Conservation (phyloP, 2,797 vertebrate genomes). For the Eutrigla gurnardus region DNA sequence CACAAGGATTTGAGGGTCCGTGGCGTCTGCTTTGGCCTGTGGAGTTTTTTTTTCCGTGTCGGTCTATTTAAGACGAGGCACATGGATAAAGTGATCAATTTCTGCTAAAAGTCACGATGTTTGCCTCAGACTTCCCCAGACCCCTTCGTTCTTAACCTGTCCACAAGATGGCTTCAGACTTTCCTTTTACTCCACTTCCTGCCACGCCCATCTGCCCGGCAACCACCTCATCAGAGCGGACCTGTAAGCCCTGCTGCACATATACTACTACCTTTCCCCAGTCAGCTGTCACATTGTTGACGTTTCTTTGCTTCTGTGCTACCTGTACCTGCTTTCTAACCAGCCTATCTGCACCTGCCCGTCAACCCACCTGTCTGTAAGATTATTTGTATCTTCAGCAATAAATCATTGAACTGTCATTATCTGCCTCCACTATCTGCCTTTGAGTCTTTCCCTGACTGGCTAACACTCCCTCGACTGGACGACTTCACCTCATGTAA, state of each 20-base stretch:
- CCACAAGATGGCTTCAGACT: not conserved
- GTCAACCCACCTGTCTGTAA: not conserved
- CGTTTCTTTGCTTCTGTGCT: not conserved
- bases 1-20: constrained; percentile 40
- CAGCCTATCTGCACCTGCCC: not conserved
- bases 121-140: not conserved
- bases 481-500: not conserved
- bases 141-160: not conserved
- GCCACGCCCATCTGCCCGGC: not conserved
- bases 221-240: not conserved
- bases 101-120: constrained; percentile 21
- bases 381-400: not conserved
- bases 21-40: constrained; percentile 19
- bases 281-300: not conserved
- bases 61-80: constrained; percentile 25
- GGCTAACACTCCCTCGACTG: not conserved
- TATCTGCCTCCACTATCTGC: not conserved
- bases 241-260: not conserved
- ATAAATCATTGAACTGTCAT: not conserved
- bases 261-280: not conserved
- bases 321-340: not conserved
- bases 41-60: constrained; percentile 25
- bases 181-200: not conserved
- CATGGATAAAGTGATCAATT: constrained; percentile 23
- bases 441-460: too few species aligned